A percentile compares a stretch with the other conserved stretches of the same genome.
Evolutionary conservation across 2,888 invertebrate genomes (phyloP).

Genomic region (Palloptera scutellata): DNA sequence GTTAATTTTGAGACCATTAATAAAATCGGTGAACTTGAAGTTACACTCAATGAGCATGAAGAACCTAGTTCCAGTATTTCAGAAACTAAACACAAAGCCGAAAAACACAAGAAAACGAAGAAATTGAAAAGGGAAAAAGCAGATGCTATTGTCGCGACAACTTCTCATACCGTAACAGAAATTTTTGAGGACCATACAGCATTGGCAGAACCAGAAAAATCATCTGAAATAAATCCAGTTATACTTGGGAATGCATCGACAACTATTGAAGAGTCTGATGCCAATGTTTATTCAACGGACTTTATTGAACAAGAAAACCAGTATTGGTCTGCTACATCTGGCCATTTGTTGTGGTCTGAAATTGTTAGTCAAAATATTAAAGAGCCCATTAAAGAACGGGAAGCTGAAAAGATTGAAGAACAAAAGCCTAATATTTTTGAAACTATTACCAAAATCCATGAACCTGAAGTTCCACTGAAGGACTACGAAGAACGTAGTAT

Average conservation of each 20-base stretch:
- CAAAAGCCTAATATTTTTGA: not conserved
- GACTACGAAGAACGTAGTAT: not conserved
- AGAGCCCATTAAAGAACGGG: not conserved
- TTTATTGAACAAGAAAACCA: constrained; percentile 22
- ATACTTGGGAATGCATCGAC: not conserved
- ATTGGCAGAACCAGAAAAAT: no score
- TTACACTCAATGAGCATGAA: no score
- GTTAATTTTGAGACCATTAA: not conserved
- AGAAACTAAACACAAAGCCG: constrained; percentile 28
- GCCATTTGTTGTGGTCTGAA: constrained; percentile 38
- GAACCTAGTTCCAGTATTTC: no score
- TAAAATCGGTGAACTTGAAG: not conserved
- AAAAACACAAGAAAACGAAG: constrained; percentile 25
- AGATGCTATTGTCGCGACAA: no score
- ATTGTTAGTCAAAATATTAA: constrained; percentile 38
- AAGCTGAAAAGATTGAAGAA: not conserved
- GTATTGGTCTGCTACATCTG: not conserved
- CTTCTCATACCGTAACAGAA: no score
- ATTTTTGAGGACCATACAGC: no score
- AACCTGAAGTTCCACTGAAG: not conserved
- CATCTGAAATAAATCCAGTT: no score
- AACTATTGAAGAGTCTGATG: not conserved
- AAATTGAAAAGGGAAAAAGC: not conserved
- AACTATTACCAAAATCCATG: not conserved
- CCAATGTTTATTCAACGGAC: no score